Evolutionary conservation across 2,113 vertebrate species (phyloP), one percentile per base, ranked within the genome.

Genomic region (Orientallactaga bullata): DNA sequence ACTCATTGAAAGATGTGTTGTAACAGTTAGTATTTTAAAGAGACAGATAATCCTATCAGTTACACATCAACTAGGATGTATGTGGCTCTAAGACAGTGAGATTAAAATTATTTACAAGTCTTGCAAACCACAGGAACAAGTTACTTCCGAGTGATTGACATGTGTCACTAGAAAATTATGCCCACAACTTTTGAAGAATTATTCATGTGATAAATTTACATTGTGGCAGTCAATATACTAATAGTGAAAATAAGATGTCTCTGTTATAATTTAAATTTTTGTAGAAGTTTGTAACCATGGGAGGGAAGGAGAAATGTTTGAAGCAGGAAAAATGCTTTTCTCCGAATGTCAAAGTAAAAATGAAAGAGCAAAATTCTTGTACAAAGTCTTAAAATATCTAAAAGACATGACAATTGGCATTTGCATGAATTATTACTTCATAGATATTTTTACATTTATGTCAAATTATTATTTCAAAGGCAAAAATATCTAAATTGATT

Each of bases 11-110:
- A 97, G 24, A 42, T 74, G 21, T 17, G 51, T 96, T 85, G 35
- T 65, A 61, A 60, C 1, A 39, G 78, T 79, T 77, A 96, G 12
- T n/a, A 42, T 61, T 94, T 93, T 89, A 78, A 95, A 90, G 51
- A 37, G 30, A 89, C 18, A 94, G 95, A 65, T 82, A n/a, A 0
- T 10, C 26, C 80, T 95, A 61, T 60, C 55, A 87, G 23, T 82
- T 86, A 77, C 5, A 73, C 74, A 78, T 88, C 80, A 80, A 35
- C 18, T 79, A 11, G 72, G 60, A 91, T 93, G 28, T 74, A 93
- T 37, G 47, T 8, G 63, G 8, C 17, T 82, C 76, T 60, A 47
- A 85, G 35, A 77, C 0, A 0, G 13, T 23, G 55, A 86, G 35
- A 58, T 86, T 81, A 68, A 81, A 96, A 60, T 15, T 71, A 20